These are phyloP conservation scores for Greenwoodochromis staneri DNA, from an alignment of 2,113 vertebrate genomes.

Conservation along the genomic window DNA sequence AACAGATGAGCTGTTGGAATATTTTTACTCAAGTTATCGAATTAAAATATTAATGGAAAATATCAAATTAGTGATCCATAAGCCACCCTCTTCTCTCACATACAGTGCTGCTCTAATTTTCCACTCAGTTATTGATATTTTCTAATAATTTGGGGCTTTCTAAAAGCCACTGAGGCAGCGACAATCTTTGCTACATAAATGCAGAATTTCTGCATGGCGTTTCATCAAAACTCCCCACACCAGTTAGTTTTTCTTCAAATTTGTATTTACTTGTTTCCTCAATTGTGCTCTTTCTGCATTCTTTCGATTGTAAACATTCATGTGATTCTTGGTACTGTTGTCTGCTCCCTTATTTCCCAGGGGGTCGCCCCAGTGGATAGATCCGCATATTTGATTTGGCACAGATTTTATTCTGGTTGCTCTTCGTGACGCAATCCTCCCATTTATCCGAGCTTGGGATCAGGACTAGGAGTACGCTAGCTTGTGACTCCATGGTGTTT, in stretches of 20 bases:
- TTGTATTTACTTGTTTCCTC: background rate
- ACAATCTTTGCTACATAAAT: background rate
- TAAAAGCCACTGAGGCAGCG: background rate
- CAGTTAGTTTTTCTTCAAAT: background rate
- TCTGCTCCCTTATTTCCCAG: background rate
- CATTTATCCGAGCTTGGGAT: accelerated
- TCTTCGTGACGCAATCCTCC: accelerated
- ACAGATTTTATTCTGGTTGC: background rate
- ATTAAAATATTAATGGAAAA: background rate
- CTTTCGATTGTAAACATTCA: background rate
- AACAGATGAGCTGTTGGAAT: background rate
- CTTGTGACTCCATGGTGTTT: background rate
- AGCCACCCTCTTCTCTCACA: background rate
- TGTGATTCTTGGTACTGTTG: background rate
- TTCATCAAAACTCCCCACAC: background rate
- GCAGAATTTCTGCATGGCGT: background rate
- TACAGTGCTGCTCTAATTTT: background rate
- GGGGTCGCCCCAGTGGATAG: background rate
- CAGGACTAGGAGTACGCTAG: background rate
- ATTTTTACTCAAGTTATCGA: background rate
- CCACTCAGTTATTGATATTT: background rate
- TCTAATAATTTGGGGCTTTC: background rate
- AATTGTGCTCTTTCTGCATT: background rate
- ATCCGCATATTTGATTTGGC: background rate
- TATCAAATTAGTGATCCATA: accelerated